These are phyloP conservation scores for Gavia stellata DNA, from an alignment of 2,113 vertebrate species.

Conservation along the genomic window DNA sequence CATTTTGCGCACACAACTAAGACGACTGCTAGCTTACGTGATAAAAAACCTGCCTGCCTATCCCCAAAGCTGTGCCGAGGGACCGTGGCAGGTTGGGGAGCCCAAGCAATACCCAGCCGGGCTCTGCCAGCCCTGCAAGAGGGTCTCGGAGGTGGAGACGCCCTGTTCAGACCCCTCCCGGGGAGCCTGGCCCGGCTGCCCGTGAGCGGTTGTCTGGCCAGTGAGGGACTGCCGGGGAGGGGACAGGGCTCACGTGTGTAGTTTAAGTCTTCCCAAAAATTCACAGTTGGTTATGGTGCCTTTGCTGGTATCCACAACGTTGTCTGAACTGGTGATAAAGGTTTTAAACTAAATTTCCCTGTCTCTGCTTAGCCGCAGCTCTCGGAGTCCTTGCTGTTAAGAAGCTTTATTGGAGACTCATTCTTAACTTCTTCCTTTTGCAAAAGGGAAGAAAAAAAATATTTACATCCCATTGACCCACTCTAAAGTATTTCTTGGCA, in stretches of 20 bases:
- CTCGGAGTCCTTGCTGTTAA: background rate
- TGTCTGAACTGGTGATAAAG: background rate
- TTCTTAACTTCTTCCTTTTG: background rate
- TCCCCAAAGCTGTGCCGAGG: background rate
- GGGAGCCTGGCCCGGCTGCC: background rate
- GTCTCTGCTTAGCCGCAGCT: background rate
- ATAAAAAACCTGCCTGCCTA: background rate
- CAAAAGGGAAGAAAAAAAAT: background rate
- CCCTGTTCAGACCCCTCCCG: fast-evolving
- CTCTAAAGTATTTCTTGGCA: background rate
- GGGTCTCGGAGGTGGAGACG: background rate
- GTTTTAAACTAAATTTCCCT: background rate
- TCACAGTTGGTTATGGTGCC: background rate
- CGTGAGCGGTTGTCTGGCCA: fast-evolving
- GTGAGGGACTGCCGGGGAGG: background rate
- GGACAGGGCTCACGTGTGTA: fast-evolving
- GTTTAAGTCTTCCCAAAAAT: background rate
- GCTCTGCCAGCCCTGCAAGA: background rate
- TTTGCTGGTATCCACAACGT: background rate
- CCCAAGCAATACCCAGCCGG: background rate
- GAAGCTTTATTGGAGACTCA: background rate
- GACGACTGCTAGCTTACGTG: background rate
- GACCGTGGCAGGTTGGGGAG: background rate
- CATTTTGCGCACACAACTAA: background rate
- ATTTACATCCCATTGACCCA: background rate